Evolutionary conservation across 2,797 vertebrate genomes (phyloP).

Genomic region (Mallotus villosus): DNA sequence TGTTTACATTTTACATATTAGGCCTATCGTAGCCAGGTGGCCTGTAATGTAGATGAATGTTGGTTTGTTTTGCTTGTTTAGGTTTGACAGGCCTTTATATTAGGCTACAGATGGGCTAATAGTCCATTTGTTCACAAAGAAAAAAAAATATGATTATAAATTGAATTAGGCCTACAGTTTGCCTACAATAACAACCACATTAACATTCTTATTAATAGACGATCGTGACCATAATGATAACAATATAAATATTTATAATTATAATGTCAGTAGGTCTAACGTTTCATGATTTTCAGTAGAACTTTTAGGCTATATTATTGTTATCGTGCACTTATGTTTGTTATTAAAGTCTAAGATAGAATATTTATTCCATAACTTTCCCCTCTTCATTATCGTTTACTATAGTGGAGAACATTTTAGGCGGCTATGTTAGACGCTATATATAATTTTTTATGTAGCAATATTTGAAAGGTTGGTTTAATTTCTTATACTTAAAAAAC

Average conservation of each 20-base stretch:
- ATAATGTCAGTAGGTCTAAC: no score
- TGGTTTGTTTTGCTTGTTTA: constrained; percentile 28
- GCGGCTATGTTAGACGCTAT: no score
- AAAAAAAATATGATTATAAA: background rate
- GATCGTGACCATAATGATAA: no score
- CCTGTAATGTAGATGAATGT: constrained; percentile 27
- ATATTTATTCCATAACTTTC: background rate
- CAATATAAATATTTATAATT: no score
- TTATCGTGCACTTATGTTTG: background rate
- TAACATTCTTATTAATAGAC: no score
- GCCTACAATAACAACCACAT: background rate
- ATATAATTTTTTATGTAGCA: no score
- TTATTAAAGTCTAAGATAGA: background rate
- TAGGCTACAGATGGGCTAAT: constrained; percentile 5
- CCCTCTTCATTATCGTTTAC: no score
- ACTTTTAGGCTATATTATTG: background rate
- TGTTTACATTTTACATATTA: constrained; percentile 40
- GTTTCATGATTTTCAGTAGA: no score
- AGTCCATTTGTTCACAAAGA: background rate
- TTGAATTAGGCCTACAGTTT: background rate
- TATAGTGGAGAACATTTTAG: no score
- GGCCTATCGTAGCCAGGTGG: constrained; percentile 13
- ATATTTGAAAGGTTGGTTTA: background rate
- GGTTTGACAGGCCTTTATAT: constrained; percentile 8
- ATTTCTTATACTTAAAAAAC: no score